Conservation (phyloP, 1,140 invertebrate species). For the Neotoxoptera formosana region DNA sequence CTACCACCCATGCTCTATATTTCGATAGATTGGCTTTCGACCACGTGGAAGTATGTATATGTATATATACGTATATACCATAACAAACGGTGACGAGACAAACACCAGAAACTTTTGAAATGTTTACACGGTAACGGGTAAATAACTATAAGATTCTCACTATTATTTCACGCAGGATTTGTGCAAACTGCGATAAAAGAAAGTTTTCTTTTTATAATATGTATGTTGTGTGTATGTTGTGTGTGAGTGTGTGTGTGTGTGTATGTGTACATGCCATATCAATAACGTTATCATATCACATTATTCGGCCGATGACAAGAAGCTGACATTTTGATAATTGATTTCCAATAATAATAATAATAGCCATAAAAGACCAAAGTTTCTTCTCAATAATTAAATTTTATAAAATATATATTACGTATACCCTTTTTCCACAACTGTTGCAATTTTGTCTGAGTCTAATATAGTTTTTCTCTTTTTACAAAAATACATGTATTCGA, state of each 20-base stretch:
- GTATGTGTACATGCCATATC: neutral
- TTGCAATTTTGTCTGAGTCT: neutral
- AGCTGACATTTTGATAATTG: neutral
- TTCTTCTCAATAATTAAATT: neutral
- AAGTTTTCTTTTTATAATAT: slow-evolving; percentile 14
- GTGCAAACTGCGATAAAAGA: slow-evolving; percentile 29
- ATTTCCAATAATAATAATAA: neutral
- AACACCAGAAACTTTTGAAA: slow-evolving; percentile 19
- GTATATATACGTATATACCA: neutral
- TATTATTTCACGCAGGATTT: neutral
- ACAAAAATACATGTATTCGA: neutral
- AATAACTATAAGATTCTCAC: slow-evolving; percentile 9
- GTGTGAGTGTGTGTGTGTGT: neutral
- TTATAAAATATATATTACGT: neutral
- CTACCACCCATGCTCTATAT: neutral
- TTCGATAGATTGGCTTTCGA: neutral
- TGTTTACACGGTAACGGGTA: neutral
- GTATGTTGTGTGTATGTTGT: neutral
- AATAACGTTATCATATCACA: neutral
- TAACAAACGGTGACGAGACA: neutral
- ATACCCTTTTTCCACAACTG: neutral
- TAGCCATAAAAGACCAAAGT: neutral
- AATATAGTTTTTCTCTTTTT: neutral
- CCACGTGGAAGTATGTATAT: neutral
- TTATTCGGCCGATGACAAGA: neutral